Conservation (phyloP, 2,797 vertebrate species). For the Discoglossus pictus region DNA sequence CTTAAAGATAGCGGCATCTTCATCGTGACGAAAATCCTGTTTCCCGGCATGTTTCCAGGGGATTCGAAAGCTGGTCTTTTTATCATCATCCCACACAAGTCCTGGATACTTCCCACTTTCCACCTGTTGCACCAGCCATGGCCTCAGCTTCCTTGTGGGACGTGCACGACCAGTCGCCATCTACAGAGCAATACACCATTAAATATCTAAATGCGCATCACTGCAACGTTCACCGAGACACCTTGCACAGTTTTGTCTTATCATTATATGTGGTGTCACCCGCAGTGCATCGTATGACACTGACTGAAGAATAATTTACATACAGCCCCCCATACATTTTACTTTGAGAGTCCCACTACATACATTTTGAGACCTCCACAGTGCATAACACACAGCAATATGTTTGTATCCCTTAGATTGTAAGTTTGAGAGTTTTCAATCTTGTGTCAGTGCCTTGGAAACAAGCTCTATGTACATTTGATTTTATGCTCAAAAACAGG, state of each 20-base stretch:
- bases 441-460: too few relatives aligned
- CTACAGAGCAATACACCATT: slow-evolving; percentile 10
- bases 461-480: too few relatives aligned
- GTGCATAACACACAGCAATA: too few relatives aligned
- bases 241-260: background rate
- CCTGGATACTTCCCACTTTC: slow-evolving; percentile 78
- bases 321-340: too few relatives aligned
- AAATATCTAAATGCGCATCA: too few relatives aligned
- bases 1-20: slow-evolving; percentile 89
- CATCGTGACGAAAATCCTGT: slow-evolving; percentile 86
- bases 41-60: slow-evolving; percentile 92
- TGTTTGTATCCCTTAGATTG: too few relatives aligned
- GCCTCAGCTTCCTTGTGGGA: slow-evolving; percentile 76
- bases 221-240: background rate
- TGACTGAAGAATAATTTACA: too few relatives aligned
- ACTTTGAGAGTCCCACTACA: background rate
- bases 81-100: slow-evolving; percentile 79
- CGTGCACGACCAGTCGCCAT: slow-evolving; percentile 72
- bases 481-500: too few relatives aligned
- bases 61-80: slow-evolving; percentile 86
- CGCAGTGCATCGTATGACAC: background rate
- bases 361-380: too few relatives aligned
- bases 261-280: background rate
- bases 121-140: slow-evolving; percentile 84
- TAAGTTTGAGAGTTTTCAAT: too few relatives aligned